A percentile compares a stretch with the other conserved stretches of the same genome.
Conservation (phyloP, 1,140 invertebrate genomes). For the Pissodes strobi region DNA sequence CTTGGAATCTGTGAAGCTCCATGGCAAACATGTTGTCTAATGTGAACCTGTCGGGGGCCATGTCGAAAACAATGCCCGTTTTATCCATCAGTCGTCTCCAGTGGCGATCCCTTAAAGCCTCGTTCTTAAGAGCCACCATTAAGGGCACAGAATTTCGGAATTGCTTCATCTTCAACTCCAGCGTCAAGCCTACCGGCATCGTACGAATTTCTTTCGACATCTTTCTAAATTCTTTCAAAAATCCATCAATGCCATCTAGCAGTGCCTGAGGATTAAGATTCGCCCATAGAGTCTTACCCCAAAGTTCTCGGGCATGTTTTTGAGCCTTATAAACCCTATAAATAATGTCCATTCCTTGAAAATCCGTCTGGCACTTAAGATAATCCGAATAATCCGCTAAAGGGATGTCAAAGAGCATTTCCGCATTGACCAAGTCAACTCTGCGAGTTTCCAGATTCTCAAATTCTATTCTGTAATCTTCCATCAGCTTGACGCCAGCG, state of each 20-base stretch:
- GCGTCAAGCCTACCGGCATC: slow-evolving; percentile 64
- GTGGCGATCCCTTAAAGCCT: slow-evolving; percentile 84
- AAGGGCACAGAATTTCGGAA: slow-evolving; percentile 86
- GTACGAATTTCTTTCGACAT: slow-evolving; percentile 63
- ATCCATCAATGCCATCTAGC: slow-evolving; percentile 84
- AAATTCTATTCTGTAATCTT: slow-evolving; percentile 71
- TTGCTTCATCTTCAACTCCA: slow-evolving; percentile 84
- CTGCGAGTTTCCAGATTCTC: slow-evolving; percentile 69
- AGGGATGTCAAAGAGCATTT: slow-evolving; percentile 83
- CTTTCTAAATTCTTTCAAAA: slow-evolving; percentile 76
- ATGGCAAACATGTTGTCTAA: slow-evolving; percentile 90
- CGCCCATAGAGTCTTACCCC: slow-evolving; percentile 86
- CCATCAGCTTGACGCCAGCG: slow-evolving; percentile 69
- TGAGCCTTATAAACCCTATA: slow-evolving; percentile 81
- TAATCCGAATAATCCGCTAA: slow-evolving; percentile 81
- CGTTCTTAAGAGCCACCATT: slow-evolving; percentile 89
- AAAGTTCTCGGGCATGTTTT: slow-evolving; percentile 73
- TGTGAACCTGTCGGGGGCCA: slow-evolving; percentile 83
- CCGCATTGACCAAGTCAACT: slow-evolving; percentile 73
- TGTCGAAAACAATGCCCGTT: slow-evolving; percentile 83
- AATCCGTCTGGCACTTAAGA: slow-evolving; percentile 71
- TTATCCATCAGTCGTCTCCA: slow-evolving; percentile 87
- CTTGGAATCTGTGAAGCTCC: slow-evolving; percentile 83
- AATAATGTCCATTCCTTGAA: slow-evolving; percentile 71
- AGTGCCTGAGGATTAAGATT: slow-evolving; percentile 82